Evolutionary conservation across 2,888 invertebrate species (phyloP), one percentile per base, ranked within the genome.

Genomic region (Agrilus biguttatus): DNA sequence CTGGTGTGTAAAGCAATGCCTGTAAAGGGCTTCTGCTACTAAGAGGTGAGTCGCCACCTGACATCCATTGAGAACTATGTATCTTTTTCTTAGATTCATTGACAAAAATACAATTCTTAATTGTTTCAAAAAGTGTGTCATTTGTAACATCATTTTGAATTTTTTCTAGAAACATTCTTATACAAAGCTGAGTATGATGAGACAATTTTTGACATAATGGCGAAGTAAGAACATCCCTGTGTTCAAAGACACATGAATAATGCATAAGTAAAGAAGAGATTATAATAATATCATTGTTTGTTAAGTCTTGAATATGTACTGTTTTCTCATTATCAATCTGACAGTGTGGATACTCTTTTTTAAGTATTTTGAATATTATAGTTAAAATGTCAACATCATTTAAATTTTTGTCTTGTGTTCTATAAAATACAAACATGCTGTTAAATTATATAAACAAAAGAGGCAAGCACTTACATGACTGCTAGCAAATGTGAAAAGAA

Each of bases 191-290:
- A 12, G 54, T 55, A 7, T 49, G 44, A 44, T 53, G 50, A 28
- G 51, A 51, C 14, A 66, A 50, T 41, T 52, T 53, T 23, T 56
- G 45, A 45, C 65, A 66, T 43, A 65, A 50, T 10, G 64, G 63
- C 2, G 56, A 54, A 10, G 62, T 65, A 17, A 66, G 52, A n/a
- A 54, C 53, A 42, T 61, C 59, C 44, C 60, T 52, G 45, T 60
- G 52, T 44, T 64, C 62, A 40, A 58, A 49, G 28, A 65, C 56
- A 46, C 63, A 65, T 10, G 61, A 60, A 48, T 61, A 65, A 50
- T 66, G 63, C 53, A 66, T 49, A 40, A 66, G 47, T n/a, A 65
- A 49, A 5, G 63, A 62, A 17, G 56, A 59, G 32, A 62, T 45
- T 14, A 52, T 44, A 33, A 51, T 47, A 12, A 62, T 43, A 43